phyloP scores from a whole-genome alignment of 2,113 vertebrate species.

The Laticauda laticaudata region DNA sequence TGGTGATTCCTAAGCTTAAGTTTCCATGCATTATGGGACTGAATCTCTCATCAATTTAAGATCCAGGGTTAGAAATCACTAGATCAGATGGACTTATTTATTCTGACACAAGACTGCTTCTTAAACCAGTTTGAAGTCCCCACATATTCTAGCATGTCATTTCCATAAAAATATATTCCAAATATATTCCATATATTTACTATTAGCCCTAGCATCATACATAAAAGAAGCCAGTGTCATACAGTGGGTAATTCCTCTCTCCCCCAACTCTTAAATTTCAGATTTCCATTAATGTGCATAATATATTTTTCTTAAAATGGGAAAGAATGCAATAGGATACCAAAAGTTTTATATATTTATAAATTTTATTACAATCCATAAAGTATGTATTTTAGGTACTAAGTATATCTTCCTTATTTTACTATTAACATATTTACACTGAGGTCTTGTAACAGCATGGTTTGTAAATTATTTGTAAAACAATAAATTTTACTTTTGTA shows the following conservation, averaged over 20 bases:
- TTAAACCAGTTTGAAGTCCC: neutral
- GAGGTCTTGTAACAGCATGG: neutral
- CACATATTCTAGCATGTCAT: neutral
- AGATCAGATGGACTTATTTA: neutral
- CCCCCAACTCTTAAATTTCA: neutral
- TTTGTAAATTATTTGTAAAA: slow-evolving; percentile 7
- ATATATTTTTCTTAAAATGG: neutral
- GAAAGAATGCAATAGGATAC: neutral
- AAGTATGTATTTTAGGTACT: neutral
- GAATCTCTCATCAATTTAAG: neutral
- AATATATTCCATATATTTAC: neutral
- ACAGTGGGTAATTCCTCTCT: neutral
- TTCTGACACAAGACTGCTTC: neutral
- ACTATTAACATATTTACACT: neutral
- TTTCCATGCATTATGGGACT: neutral
- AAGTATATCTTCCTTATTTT: neutral
- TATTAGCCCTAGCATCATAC: neutral
- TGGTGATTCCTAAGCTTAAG: neutral
- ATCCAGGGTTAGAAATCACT: neutral
- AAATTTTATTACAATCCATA: neutral
- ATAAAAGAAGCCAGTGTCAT: neutral
- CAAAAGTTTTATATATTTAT: neutral
- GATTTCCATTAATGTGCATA: neutral
- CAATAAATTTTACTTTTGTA: slow-evolving; percentile 8
- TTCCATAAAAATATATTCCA: neutral